Evolutionary conservation across 2,113 vertebrate species (phyloP).

Genomic region (Pantherophis guttatus): DNA sequence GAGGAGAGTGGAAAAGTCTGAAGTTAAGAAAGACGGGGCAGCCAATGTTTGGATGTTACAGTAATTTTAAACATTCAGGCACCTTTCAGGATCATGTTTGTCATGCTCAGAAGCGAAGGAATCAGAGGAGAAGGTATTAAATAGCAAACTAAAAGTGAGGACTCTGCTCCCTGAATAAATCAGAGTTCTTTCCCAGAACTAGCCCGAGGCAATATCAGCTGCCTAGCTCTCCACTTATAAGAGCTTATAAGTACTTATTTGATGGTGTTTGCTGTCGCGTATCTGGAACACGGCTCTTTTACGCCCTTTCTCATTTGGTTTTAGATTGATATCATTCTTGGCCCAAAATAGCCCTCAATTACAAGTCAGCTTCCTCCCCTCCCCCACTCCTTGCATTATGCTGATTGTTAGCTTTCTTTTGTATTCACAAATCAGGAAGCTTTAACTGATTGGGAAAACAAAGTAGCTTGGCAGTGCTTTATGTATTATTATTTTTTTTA

Average conservation of each 20-base stretch:
- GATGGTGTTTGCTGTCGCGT: background rate
- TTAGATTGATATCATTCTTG: background rate
- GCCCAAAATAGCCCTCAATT: background rate
- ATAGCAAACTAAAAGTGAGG: background rate
- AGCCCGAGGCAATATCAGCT: background rate
- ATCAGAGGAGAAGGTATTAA: background rate
- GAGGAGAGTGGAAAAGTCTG: constrained; percentile 7
- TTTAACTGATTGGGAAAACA: background rate
- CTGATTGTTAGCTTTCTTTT: background rate
- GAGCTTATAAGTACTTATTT: background rate
- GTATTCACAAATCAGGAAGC: background rate
- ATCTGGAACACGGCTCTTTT: background rate
- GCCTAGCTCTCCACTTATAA: background rate
- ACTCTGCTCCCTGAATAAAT: background rate
- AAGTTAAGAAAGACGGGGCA: constrained; percentile 1
- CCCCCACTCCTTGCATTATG: background rate
- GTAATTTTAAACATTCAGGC: constrained; percentile 3
- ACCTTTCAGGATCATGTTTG: constrained; percentile 1
- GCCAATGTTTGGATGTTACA: background rate
- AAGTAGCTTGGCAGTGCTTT: background rate
- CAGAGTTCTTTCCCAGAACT: background rate
- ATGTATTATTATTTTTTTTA: background rate
- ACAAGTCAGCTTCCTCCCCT: background rate
- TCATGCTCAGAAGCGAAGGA: background rate
- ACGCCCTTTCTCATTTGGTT: background rate